Conservation (phyloP, 2,888 invertebrate genomes). For the Girardia tigrina region DNA sequence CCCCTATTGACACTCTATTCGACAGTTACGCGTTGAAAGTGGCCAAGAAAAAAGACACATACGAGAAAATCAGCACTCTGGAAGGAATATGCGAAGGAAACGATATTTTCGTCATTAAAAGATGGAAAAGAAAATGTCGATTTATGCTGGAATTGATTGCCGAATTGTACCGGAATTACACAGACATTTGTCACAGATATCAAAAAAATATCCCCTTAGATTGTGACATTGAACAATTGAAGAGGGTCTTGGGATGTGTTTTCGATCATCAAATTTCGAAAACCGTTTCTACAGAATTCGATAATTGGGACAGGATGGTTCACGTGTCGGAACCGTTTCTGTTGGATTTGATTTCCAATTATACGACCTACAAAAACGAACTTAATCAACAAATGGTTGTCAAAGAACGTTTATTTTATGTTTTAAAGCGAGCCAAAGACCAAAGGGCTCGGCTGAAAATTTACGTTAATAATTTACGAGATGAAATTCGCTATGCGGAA, state of each 20-base stretch:
- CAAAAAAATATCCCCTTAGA: slow-evolving; percentile 1
- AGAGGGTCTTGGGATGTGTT: not conserved
- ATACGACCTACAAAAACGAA: slow-evolving; percentile 29
- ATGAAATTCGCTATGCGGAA: slow-evolving; percentile 29
- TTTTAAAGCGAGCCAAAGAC: slow-evolving; percentile 29
- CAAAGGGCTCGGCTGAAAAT: slow-evolving; percentile 23
- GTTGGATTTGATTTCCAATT: slow-evolving; percentile 25
- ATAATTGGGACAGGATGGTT: not conserved
- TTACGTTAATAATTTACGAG: slow-evolving; percentile 32
- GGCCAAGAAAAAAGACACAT: slow-evolving; percentile 31
- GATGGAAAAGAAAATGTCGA: slow-evolving; percentile 33
- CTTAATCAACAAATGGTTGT: slow-evolving; percentile 16
- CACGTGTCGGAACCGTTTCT: slow-evolving; percentile 26
- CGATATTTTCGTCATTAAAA: slow-evolving; percentile 3
- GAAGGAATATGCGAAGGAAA: slow-evolving; percentile 24
- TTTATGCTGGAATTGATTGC: slow-evolving; percentile 29
- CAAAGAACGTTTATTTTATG: slow-evolving; percentile 32
- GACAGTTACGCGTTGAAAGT: slow-evolving; percentile 25
- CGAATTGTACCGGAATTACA: slow-evolving; percentile 10
- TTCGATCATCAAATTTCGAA: slow-evolving; percentile 7
- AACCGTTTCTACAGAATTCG: not conserved
- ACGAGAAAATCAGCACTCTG: not conserved
- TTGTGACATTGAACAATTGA: not conserved
- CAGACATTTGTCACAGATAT: not conserved
- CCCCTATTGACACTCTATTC: slow-evolving; percentile 19